Conservation (phyloP, 1,140 invertebrate species). For the Aphelenchoides fujianensis region DNA sequence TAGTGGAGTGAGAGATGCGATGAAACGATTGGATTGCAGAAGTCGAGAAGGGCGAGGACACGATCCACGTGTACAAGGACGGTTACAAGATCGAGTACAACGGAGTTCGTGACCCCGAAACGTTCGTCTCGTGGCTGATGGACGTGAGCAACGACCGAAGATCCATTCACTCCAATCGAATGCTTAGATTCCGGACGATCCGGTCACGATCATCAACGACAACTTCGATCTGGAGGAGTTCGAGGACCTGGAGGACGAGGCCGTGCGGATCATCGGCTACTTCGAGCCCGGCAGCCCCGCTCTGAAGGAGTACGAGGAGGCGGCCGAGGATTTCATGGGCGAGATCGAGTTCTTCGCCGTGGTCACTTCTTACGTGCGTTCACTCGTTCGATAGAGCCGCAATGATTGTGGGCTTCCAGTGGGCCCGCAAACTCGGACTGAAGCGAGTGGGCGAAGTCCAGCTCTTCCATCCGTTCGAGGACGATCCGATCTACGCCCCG, state of each 20-base stretch:
- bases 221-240: slow-evolving; percentile 62
- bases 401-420: slow-evolving; percentile 44
- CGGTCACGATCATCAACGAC: slow-evolving; percentile 62
- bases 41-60: slow-evolving; percentile 62
- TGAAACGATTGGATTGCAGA: slow-evolving; percentile 45
- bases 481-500: slow-evolving; percentile 61
- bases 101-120: slow-evolving; percentile 61
- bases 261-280: slow-evolving; percentile 61
- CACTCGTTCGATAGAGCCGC: slow-evolving; percentile 2
- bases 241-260: slow-evolving; percentile 59
- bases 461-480: slow-evolving; percentile 60
- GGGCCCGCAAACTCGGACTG: slow-evolving; percentile 60
- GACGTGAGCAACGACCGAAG: slow-evolving; percentile 41
- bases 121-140: slow-evolving; percentile 62
- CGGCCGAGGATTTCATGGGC: slow-evolving; percentile 62
- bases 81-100: slow-evolving; percentile 63
- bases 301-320: slow-evolving; percentile 61
- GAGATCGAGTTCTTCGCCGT: slow-evolving; percentile 62
- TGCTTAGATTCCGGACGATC: slow-evolving; percentile 60
- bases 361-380: slow-evolving; percentile 55
- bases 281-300: slow-evolving; percentile 62
- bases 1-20: too few relatives aligned
- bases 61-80: slow-evolving; percentile 62
- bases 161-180: neutral
- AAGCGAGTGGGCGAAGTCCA: slow-evolving; percentile 60